These are phyloP conservation scores for Papilio dardanus DNA, from an alignment of 1,140 invertebrate genomes.

Conservation along the genomic window DNA sequence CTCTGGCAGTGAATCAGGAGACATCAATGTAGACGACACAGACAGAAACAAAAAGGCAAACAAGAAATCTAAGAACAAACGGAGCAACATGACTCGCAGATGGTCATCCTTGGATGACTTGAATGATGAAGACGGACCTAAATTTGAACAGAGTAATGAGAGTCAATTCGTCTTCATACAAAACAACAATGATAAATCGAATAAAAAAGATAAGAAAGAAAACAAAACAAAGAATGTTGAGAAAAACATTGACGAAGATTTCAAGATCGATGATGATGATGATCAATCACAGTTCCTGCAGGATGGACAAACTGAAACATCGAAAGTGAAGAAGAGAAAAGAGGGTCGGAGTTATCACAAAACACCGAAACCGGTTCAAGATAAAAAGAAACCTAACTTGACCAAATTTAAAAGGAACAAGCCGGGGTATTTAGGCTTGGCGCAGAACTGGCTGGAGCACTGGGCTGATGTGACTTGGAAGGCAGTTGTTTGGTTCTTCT, in stretches of 20 bases:
- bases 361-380: constrained; percentile 75
- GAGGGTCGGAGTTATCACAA: constrained; percentile 76
- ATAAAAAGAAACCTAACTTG: constrained; percentile 76
- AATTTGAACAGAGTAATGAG: constrained; percentile 62
- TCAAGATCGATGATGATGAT: constrained; percentile 60
- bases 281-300: constrained; percentile 63
- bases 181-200: constrained; percentile 62
- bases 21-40: constrained; percentile 71
- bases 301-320: constrained; percentile 64
- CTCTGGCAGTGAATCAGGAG: constrained; percentile 80
- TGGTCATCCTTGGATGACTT: constrained; percentile 84
- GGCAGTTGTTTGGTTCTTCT: constrained; percentile 88
- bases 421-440: constrained; percentile 73
- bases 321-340: constrained; percentile 76
- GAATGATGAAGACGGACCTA: constrained; percentile 74
- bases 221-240: constrained; percentile 61
- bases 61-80: constrained; percentile 79
- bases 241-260: constrained; percentile 58
- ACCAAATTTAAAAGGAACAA: constrained; percentile 75
- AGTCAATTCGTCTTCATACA: constrained; percentile 78
- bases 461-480: constrained; percentile 88
- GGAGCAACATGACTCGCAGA: constrained; percentile 80
- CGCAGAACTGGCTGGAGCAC: constrained; percentile 84
- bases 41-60: constrained; percentile 75
- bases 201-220: constrained; percentile 69